Conservation (phyloP, 1,140 invertebrate genomes). For the Chionoecetes opilio region DNA sequence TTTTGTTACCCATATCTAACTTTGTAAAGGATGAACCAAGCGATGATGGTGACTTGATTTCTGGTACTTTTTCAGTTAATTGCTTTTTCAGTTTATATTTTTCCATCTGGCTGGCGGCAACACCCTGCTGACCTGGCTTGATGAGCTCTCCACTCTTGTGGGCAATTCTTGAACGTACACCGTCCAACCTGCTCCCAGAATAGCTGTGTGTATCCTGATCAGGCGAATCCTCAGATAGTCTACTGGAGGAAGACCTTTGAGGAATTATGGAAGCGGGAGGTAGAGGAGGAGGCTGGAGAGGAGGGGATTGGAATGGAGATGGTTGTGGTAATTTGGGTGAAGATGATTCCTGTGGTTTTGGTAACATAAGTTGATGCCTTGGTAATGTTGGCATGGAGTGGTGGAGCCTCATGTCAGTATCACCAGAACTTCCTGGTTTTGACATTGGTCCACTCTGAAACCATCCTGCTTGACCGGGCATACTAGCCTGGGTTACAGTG, state of each 20-base stretch:
- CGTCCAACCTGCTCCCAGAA: slow-evolving; percentile 39
- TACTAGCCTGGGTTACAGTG: not conserved
- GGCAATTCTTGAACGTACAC: slow-evolving; percentile 66
- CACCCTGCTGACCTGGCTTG: slow-evolving; percentile 70
- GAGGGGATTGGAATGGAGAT: slow-evolving; percentile 12
- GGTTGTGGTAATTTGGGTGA: slow-evolving; percentile 16
- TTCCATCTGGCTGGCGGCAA: slow-evolving; percentile 71
- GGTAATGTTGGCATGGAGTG: not conserved
- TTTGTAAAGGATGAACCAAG: slow-evolving; percentile 45
- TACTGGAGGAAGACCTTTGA: slow-evolving; percentile 27
- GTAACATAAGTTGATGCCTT: slow-evolving; percentile 1
- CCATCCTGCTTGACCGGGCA: too few relatives aligned
- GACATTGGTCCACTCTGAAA: slow-evolving; percentile 7
- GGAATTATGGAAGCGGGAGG: not conserved
- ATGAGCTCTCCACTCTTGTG: slow-evolving; percentile 63
- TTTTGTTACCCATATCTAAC: slow-evolving; percentile 28
- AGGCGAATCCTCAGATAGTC: not conserved
- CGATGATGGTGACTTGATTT: slow-evolving; percentile 52
- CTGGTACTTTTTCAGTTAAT: slow-evolving; percentile 15
- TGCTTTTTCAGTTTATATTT: slow-evolving; percentile 70
- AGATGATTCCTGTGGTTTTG: slow-evolving; percentile 34
- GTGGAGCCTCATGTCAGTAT: slow-evolving; percentile 61
- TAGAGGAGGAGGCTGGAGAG: not conserved
- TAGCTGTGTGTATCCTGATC: slow-evolving; percentile 56
- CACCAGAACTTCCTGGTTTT: slow-evolving; percentile 42